Evolutionary conservation across 2,797 vertebrate genomes (phyloP), one percentile per base, ranked within the genome.

Genomic region (Sebastes nivosus): DNA sequence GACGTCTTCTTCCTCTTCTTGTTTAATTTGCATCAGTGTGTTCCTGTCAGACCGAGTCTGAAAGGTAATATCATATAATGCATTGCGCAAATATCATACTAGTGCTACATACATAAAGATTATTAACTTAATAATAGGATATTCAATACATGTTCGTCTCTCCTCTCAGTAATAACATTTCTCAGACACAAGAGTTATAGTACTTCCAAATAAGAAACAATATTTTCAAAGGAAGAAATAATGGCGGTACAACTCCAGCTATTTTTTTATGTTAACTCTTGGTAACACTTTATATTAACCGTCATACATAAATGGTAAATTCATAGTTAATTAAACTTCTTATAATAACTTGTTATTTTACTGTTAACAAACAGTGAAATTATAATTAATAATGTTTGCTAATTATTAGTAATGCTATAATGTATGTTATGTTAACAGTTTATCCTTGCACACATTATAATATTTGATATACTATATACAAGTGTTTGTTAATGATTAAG

Each of bases 91-190:
- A 72, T 22, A 64, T 34, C 32, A 64, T 16, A 50, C 4, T 29
- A 36, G 9, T 16, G 10, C 24, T 18, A n/a, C 36, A 58, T 70
- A n/a, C 36, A 50, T 25, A 74, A 71, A 20, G 16, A 42, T 46
- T 52, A 30, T 79, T 79, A 36, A 36, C 54, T 18, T 18, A 57
- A 67, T 71, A 46, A 14, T 25, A 9, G 20, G 11, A 69, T 13
- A 52, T 38, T 72, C 14, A 24, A 24, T 65, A 36, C 36, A 36
- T 36, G 9, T 24, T 12, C 13, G 3, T 50, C 30, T 54, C 22
- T 67, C 25, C 46, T 58, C 38, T 59, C 2, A 54, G 58, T 46
- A 77, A 80, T 84, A 59, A 72, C 4, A 54, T 67, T 71, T 75
- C 72, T 24, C 46, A 67, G 54, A 4, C 34, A 72, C 34, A 70